A percentile compares a stretch with the other conserved stretches of the same genome.
Evolutionary conservation across 1,140 invertebrate genomes (phyloP).

Genomic region (Bombyx mandarina): DNA sequence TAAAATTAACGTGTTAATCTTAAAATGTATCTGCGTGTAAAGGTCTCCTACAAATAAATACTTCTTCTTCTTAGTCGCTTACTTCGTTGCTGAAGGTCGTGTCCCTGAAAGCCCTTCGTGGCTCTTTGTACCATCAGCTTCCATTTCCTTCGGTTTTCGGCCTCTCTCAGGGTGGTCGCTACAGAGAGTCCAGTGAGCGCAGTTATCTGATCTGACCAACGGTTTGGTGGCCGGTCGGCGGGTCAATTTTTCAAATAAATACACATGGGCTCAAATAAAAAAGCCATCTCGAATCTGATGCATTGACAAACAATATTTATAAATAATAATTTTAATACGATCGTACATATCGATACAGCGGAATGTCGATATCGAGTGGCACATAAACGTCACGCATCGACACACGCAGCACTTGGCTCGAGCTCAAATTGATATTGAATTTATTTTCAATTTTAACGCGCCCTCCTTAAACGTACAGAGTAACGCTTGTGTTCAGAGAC

Average conservation of each 20-base stretch:
- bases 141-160: too few relatives aligned
- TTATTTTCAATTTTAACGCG: conserved; percentile 71
- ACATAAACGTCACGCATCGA: conserved; percentile 58
- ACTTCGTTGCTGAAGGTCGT: too few relatives aligned
- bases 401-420: conserved; percentile 58
- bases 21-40: neutral
- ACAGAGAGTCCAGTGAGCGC: too few relatives aligned
- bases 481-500: conserved; percentile 19
- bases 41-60: neutral
- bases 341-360: neutral
- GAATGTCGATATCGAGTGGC: conserved; percentile 40
- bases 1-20: neutral
- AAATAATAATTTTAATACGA: neutral
- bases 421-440: conserved; percentile 70
- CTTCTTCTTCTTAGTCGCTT: neutral
- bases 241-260: neutral
- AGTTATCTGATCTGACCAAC: too few relatives aligned
- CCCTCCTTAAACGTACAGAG: conserved; percentile 55
- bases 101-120: too few relatives aligned
- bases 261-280: neutral
- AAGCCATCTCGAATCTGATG: too few relatives aligned
- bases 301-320: neutral
- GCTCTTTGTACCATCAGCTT: too few relatives aligned
- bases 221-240: too few relatives aligned
- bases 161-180: too few relatives aligned